Conservation (phyloP, 2,888 invertebrate species). For the Caenorhabditis sp. region DNA sequence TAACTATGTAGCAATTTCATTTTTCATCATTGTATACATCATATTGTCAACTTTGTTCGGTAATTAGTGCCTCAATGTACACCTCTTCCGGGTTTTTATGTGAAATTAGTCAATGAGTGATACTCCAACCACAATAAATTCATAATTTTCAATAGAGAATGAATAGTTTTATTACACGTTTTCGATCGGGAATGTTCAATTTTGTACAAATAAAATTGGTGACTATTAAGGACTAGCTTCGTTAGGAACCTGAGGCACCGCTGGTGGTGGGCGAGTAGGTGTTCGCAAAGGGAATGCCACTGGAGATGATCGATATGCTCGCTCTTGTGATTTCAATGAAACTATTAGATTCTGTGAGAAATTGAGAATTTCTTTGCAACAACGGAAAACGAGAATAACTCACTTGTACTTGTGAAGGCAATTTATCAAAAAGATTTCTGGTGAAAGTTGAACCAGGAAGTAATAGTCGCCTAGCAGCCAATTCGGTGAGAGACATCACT, state of each 20-base stretch:
- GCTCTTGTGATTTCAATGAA: too few species aligned
- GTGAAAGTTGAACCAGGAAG: neutral
- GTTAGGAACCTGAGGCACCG: too few species aligned
- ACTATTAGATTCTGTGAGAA: too few species aligned
- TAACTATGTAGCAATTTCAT: constrained; percentile 38
- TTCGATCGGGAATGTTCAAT: neutral
- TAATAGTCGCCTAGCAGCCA: constrained; percentile 5
- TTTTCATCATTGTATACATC: constrained; percentile 35
- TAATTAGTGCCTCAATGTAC: constrained; percentile 3
- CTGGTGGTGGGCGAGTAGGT: too few species aligned
- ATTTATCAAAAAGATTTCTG: neutral
- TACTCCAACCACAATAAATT: neutral
- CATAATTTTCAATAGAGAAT: neutral
- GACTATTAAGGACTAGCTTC: too few species aligned
- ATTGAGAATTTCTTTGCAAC: neutral
- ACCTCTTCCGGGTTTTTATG: constrained; percentile 3
- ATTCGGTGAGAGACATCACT: constrained; percentile 16
- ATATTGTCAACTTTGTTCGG: constrained; percentile 23
- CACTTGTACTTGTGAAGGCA: neutral
- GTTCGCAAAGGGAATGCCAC: too few species aligned
- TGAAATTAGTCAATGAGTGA: constrained; percentile 10
- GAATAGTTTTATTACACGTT: neutral
- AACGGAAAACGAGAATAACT: neutral
- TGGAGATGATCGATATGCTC: too few species aligned
- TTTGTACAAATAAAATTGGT: too few species aligned